Conservation (phyloP, 2,888 invertebrate genomes). For the Lampropteryx suffumata region DNA sequence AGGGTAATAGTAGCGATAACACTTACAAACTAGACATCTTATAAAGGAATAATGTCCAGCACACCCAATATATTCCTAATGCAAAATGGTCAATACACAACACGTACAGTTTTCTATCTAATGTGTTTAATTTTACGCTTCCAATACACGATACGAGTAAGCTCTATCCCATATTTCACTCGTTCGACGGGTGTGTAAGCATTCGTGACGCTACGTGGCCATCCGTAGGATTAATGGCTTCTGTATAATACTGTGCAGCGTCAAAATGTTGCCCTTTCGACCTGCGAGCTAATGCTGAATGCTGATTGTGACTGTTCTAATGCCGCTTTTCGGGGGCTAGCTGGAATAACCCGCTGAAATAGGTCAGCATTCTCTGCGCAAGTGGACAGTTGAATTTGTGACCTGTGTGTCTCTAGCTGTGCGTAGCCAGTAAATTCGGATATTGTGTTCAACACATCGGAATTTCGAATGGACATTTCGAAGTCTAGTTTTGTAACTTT, state of each 20-base stretch:
- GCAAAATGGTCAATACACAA: background rate
- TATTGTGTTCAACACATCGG: constrained; percentile 1
- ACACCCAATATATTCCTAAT: background rate
- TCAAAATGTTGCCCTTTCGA: constrained; percentile 53
- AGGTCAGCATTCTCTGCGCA: constrained; percentile 12
- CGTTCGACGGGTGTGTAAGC: constrained; percentile 66
- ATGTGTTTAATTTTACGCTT: constrained; percentile 35
- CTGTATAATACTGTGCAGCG: constrained; percentile 61
- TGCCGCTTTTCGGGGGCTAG: constrained; percentile 9
- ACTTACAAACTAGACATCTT: too few relatives aligned
- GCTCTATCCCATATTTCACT: constrained; percentile 54
- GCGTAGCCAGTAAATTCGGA: constrained; percentile 3
- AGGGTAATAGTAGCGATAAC: too few relatives aligned
- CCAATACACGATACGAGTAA: constrained; percentile 34
- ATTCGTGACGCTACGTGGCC: constrained; percentile 63
- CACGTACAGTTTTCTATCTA: constrained; percentile 18
- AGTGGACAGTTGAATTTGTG: constrained; percentile 16
- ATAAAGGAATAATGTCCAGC: too few relatives aligned
- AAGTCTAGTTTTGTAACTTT: background rate
- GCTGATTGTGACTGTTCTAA: constrained; percentile 36
- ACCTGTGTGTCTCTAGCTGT: constrained; percentile 1
- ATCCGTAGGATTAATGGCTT: constrained; percentile 61
- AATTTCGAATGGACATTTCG: background rate
- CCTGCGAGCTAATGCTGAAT: constrained; percentile 28
- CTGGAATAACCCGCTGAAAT: constrained; percentile 9